These are phyloP conservation scores for Rhegmatorhina hoffmannsi DNA, from an alignment of 2,113 vertebrate genomes.

Conservation along the genomic window DNA sequence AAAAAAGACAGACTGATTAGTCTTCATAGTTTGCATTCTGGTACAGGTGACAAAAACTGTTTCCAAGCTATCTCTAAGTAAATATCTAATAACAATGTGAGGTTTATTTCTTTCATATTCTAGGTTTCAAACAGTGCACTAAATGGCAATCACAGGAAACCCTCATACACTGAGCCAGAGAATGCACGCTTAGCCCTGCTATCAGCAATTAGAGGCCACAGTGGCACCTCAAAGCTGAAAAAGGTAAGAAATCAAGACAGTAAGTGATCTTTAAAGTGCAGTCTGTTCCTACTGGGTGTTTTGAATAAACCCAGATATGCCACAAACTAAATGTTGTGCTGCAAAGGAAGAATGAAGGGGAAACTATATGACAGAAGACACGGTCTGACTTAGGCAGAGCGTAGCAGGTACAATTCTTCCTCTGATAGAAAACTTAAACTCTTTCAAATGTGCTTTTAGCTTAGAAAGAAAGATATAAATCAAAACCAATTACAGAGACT, in stretches of 20 bases:
- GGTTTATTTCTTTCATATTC: neutral
- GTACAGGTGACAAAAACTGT: neutral
- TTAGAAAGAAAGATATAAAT: neutral
- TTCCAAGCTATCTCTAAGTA: neutral
- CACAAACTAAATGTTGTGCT: neutral
- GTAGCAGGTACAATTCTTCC: neutral
- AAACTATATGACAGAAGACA: neutral
- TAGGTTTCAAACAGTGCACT: slow-evolving; percentile 74
- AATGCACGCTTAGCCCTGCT: slow-evolving; percentile 86
- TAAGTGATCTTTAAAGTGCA: neutral
- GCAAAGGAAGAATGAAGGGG: neutral
- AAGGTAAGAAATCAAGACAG: slow-evolving; percentile 77
- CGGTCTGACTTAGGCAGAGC: neutral
- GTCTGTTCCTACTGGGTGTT: neutral
- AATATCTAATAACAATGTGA: neutral
- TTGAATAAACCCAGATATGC: neutral
- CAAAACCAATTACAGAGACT: neutral
- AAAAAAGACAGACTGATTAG: neutral
- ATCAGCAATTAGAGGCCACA: slow-evolving; percentile 87
- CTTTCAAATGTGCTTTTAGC: neutral
- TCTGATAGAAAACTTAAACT: neutral
- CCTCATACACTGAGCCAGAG: slow-evolving; percentile 72
- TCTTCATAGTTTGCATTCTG: neutral
- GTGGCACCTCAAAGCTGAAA: slow-evolving; percentile 76
- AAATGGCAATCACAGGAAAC: slow-evolving; percentile 64